Evolutionary conservation across 2,113 vertebrate species (phyloP).

Genomic region (Paraplagusia blochii): DNA sequence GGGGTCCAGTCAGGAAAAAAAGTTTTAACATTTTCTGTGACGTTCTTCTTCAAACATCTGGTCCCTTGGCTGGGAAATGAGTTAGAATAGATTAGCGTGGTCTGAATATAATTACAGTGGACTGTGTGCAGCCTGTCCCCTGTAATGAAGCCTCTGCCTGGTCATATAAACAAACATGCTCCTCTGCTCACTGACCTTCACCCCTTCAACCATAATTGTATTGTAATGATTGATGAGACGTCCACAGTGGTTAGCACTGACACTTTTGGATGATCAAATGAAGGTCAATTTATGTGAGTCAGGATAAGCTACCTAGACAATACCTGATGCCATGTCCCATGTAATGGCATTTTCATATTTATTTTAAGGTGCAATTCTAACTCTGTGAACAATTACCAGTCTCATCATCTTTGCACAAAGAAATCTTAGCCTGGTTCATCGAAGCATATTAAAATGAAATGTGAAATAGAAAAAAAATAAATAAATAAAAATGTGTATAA

Average conservation of each 20-base stretch:
- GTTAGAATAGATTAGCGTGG: neutral
- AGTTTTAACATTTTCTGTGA: neutral
- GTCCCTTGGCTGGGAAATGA: neutral
- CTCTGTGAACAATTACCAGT: neutral
- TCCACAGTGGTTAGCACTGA: conserved; percentile 2
- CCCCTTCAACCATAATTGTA: conserved; percentile 25
- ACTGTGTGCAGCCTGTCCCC: neutral
- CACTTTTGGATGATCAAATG: conserved; percentile 23
- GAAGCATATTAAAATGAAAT: too few species aligned
- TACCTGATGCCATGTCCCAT: neutral
- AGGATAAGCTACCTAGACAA: conserved; percentile 14
- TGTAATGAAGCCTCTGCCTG: conserved; percentile 7
- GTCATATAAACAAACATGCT: conserved; percentile 31
- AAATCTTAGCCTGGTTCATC: too few species aligned
- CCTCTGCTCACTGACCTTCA: conserved; percentile 17
- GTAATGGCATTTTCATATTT: too few species aligned
- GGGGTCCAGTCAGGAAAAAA: neutral
- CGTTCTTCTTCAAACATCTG: conserved; percentile 10
- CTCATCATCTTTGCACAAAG: too few species aligned
- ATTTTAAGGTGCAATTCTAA: too few species aligned
- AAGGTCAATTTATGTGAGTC: conserved; percentile 34
- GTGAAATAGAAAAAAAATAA: too few species aligned
- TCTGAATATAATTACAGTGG: conserved; percentile 9
- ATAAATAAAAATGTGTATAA: too few species aligned
- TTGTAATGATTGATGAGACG: conserved; percentile 25